Conservation (phyloP, 2,113 vertebrate species). For the Rattus rattus region DNA sequence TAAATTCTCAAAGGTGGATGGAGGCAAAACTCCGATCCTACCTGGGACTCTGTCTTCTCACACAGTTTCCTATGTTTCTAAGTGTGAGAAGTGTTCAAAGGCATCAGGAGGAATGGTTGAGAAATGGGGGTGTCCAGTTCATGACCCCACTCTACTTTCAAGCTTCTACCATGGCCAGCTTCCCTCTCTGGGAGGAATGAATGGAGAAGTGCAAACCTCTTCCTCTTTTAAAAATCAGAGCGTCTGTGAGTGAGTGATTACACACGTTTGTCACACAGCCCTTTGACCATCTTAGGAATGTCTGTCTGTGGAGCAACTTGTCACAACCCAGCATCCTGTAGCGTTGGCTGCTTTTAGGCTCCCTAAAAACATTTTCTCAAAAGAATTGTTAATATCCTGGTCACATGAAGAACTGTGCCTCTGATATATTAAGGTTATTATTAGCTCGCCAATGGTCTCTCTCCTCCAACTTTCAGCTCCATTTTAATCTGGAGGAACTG, state of each 20-base stretch:
- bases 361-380: not conserved
- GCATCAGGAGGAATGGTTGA: not conserved
- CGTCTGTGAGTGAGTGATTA: not conserved
- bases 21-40: not conserved
- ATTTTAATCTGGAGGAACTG: not conserved
- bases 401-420: not conserved
- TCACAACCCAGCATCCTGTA: not conserved
- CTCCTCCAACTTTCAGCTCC: not conserved
- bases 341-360: not conserved
- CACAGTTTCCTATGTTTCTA: not conserved
- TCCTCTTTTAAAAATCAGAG: not conserved
- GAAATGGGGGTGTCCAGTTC: not conserved
- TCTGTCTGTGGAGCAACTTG: not conserved
- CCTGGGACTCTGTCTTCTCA: not conserved
- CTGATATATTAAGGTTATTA: not conserved
- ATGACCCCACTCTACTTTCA: too few relatives aligned
- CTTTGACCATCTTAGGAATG: not conserved
- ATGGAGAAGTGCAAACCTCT: slow-evolving; percentile 4
- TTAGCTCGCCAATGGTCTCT: not conserved
- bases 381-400: not conserved
- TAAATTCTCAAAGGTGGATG: not conserved
- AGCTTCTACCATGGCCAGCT: not conserved
- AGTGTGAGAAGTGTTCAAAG: not conserved
- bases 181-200: not conserved
- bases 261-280: not conserved